Percentiles rank a stretch among this genome's conserved stretches.
Conservation (phyloP, 2,888 invertebrate species). For the Drosophila imparisetae region DNA sequence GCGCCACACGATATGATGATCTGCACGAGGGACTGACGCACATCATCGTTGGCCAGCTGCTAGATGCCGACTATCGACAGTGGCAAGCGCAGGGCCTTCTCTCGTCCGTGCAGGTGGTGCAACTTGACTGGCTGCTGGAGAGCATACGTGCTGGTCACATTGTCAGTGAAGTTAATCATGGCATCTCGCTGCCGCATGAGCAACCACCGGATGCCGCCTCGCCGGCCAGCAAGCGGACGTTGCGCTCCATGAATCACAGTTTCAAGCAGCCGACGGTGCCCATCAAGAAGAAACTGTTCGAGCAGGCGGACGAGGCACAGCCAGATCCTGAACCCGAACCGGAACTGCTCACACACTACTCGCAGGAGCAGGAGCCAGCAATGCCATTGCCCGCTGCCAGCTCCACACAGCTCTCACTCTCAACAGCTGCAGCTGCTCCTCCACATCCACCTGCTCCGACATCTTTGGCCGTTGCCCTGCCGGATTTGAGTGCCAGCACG, state of each 20-base stretch:
- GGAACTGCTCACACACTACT: constrained; percentile 81
- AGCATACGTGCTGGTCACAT: constrained; percentile 88
- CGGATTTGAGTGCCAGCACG: constrained; percentile 73
- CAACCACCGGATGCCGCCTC: constrained; percentile 85
- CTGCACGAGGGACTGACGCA: constrained; percentile 92
- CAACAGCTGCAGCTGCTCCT: not conserved
- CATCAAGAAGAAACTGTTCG: constrained; percentile 78
- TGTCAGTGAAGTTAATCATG: constrained; percentile 85
- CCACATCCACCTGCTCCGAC: not conserved
- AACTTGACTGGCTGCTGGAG: constrained; percentile 90
- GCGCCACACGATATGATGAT: constrained; percentile 92
- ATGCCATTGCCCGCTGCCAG: constrained; percentile 71
- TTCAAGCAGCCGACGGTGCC: constrained; percentile 83
- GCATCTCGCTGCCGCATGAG: constrained; percentile 75
- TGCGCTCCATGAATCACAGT: constrained; percentile 84
- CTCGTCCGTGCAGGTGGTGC: constrained; percentile 86
- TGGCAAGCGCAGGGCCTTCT: constrained; percentile 77
- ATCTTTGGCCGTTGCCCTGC: constrained; percentile 11
- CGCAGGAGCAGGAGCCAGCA: constrained; percentile 75
- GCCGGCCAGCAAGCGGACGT: constrained; percentile 87
- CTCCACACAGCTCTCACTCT: constrained; percentile 64
- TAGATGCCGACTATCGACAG: constrained; percentile 85
- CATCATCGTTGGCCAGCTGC: constrained; percentile 89
- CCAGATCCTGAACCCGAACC: constrained; percentile 16
- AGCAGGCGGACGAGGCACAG: constrained; percentile 13